Base-by-base conservation (phyloP, 2,888 invertebrate species). In the Drosophila subquinaria region DNA sequence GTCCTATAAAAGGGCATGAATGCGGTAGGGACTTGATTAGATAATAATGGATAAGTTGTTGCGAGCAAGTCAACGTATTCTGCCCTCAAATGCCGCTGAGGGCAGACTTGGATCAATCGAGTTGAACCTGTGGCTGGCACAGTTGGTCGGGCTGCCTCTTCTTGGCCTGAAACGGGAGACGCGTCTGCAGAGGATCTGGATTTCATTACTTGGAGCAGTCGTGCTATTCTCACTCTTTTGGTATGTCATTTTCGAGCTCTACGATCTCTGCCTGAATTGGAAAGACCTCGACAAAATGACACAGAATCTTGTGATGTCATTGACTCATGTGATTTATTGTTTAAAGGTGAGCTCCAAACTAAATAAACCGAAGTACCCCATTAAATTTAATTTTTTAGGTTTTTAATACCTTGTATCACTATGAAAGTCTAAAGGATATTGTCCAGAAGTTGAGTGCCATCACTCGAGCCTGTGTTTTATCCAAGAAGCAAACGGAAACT, bases 21-120 rank as follows among this genome's bases (percentile, higher is more conserved):
- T 17, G 9, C 17, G 27, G 10, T 8, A 8, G 20, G 59, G 23
- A 51, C 13, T 33, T 36, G 43, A 11, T 27, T 17, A 40, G 47
- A 38, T 36, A n/a, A 13, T 52, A 47, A 86, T 86, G 83, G 55
- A 55, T 10, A 70, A 60, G 36, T 43, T 83, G 8, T 17, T 65
- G 43, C 47, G 36, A 9, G 13, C 53, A 5, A 56, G 55, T 13
- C 66, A 67, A 20, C 68, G 35, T 5, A 15, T 88, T 52, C 55
- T 69, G 35, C 79, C 81, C 33, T 90, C 90, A 1, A 73, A 88
- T 71, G 79, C 88, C 3, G 53, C 61, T 1, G 68, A 63, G 20
- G 91, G 91, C 4, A 66, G 23, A 40, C 72, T 90, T 13, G 90
- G 90, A 35, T 91, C 90, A 1, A 79, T 90, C 5, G 81, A 88